Conservation (phyloP, 2,113 vertebrate species). For the Petaurus breviceps region DNA sequence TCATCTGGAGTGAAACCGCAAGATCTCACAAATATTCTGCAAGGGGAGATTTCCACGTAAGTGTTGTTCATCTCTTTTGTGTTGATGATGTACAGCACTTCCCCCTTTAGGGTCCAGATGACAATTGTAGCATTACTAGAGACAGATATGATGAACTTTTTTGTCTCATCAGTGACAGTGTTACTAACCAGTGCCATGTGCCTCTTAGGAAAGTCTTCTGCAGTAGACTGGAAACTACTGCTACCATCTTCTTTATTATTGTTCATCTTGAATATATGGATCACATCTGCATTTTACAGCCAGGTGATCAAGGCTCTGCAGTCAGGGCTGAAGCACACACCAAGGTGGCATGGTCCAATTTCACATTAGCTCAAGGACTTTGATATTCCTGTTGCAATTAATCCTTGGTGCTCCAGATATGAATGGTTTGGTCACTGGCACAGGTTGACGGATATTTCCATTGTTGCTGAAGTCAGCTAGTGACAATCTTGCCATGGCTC, state of each 20-base stretch:
- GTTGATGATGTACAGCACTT: conserved; percentile 92
- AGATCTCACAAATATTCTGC: conserved; percentile 94
- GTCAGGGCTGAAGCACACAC: conserved; percentile 95
- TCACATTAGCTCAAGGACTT: conserved; percentile 91
- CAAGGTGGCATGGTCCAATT: conserved; percentile 91
- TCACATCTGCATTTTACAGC: conserved; percentile 86
- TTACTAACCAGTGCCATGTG: conserved; percentile 93
- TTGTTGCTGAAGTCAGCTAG: conserved; percentile 95
- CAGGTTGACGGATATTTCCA: conserved; percentile 96
- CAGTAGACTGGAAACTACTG: conserved; percentile 86
- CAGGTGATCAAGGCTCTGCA: conserved; percentile 95
- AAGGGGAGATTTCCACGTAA: conserved; percentile 90
- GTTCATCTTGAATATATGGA: conserved; percentile 94
- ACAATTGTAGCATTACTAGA: conserved; percentile 92
- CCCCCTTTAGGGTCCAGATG: conserved; percentile 94
- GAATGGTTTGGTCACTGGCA: conserved; percentile 92
- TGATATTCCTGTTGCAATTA: conserved; percentile 92
- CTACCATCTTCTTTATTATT: conserved; percentile 91
- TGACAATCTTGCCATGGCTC: conserved; percentile 91
- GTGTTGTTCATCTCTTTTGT: conserved; percentile 96
- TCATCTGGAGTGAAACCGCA: conserved; percentile 95
- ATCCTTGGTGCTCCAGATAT: conserved; percentile 97
- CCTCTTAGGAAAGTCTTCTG: conserved; percentile 93
- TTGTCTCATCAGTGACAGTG: conserved; percentile 96
- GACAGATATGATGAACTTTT: conserved; percentile 97